A percentile compares a stretch with the other conserved stretches of the same genome.
Conservation (phyloP, 1,140 invertebrate species). For the Drosophila subobscura region DNA sequence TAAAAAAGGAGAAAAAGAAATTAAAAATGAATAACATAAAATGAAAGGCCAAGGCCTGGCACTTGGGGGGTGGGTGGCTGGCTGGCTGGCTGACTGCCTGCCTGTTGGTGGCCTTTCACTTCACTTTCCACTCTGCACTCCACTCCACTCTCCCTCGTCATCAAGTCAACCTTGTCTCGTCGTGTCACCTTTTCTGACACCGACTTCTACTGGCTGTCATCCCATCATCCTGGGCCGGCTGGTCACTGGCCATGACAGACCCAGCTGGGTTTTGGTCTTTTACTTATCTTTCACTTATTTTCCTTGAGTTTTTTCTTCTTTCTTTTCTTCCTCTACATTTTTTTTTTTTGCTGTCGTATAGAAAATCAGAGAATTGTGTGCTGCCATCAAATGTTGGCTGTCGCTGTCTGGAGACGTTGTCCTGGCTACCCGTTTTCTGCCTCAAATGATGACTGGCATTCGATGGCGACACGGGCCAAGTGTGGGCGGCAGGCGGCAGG, state of each 20-base stretch:
- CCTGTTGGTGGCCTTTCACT: background rate
- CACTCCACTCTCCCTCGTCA: slow-evolving; percentile 27
- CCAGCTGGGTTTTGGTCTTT: slow-evolving; percentile 17
- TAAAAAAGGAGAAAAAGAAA: slow-evolving; percentile 43
- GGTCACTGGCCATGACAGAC: slow-evolving; percentile 46
- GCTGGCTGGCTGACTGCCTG: too few relatives aligned
- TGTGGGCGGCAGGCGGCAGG: background rate
- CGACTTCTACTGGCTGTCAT: slow-evolving; percentile 11
- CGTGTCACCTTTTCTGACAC: slow-evolving; percentile 52
- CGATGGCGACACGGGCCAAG: slow-evolving; percentile 20
- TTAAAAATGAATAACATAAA: slow-evolving; percentile 72
- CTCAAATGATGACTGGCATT: slow-evolving; percentile 57
- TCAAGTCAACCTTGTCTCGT: slow-evolving; percentile 30
- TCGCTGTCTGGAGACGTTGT: slow-evolving; percentile 50
- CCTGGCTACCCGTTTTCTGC: slow-evolving; percentile 56
- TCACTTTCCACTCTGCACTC: background rate
- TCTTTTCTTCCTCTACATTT: background rate
- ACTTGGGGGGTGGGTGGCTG: slow-evolving; percentile 23
- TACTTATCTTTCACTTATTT: too few relatives aligned
- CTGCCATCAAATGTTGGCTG: slow-evolving; percentile 38
- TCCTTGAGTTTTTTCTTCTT: background rate
- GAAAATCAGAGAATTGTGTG: slow-evolving; percentile 11
- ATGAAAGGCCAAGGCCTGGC: slow-evolving; percentile 21
- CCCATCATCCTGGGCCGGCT: slow-evolving; percentile 22
- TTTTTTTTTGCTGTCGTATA: background rate